A percentile compares a stretch with the other conserved stretches of the same genome.
phyloP scores from a whole-genome alignment of 2,113 vertebrate species.

The Emydocephalus ijimae region DNA sequence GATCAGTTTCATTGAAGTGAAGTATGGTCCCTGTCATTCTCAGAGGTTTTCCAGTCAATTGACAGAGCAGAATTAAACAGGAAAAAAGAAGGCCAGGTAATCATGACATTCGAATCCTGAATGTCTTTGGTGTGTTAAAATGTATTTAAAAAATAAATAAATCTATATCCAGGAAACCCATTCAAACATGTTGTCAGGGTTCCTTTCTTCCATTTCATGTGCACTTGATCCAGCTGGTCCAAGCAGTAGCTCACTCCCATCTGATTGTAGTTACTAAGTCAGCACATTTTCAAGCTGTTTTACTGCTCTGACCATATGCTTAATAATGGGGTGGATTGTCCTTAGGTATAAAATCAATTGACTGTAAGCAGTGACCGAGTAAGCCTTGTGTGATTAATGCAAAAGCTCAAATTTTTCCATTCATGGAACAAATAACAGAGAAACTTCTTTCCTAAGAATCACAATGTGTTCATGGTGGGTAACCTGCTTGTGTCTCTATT shows the following conservation, averaged over 20 bases:
- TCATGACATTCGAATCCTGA: neutral
- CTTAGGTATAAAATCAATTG: slow-evolving; percentile 74
- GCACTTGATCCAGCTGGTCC: neutral
- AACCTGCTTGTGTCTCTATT: slow-evolving; percentile 46
- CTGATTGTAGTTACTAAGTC: neutral
- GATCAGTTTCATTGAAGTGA: neutral
- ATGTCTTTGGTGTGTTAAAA: neutral
- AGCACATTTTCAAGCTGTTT: neutral
- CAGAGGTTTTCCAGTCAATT: neutral
- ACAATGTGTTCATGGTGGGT: slow-evolving; percentile 52
- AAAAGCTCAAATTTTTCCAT: slow-evolving; percentile 61
- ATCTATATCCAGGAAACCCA: neutral
- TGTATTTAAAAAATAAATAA: neutral
- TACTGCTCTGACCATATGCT: neutral
- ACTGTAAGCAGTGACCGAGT: slow-evolving; percentile 64
- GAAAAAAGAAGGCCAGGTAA: neutral
- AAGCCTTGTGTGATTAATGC: slow-evolving; percentile 67
- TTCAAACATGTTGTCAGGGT: neutral
- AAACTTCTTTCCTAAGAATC: slow-evolving; percentile 62
- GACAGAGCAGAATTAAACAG: neutral
- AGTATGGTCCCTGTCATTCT: neutral
- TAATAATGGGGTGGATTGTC: slow-evolving; percentile 32
- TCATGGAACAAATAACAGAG: slow-evolving; percentile 62
- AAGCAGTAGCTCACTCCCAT: neutral
- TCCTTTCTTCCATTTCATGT: neutral